Base-by-base conservation (phyloP, 2,888 invertebrate species). In the Unio delphinus region DNA sequence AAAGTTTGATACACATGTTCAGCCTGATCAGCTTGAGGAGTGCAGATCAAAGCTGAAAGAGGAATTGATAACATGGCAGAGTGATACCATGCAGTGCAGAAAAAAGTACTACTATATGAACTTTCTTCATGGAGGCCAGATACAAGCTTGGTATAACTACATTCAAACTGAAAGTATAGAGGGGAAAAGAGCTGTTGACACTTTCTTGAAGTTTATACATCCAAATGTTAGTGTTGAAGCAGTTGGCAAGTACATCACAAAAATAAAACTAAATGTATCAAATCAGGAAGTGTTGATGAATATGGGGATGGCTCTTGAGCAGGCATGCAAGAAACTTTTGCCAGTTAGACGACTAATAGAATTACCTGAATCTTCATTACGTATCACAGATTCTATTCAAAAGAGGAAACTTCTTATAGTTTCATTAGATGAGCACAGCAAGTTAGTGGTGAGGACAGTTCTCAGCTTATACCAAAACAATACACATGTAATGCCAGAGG, bases 391-490 rank as follows among this genome's bases (percentile, higher is more conserved):
- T n/a, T 66, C 70, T n/a, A 80, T 81, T 20, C 75, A 78, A 57
- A 62, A 64, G 54, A 74, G 77, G 28, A 68, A 70, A 54, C 65
- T 78, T 4, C 71, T 70, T 58, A 69, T 82, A 57, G 78, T 72
- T 17, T 73, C 74, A 30, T 59, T 81, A 30, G 80, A 81, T n/a
- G 73, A 76, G 68, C 61, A 68, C 5, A 81, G 80, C 57, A 64
- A 68, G 18, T 62, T 73, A 55, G 77, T 79, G 61, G 69, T 80
- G 4, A 68, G 71, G 63, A 80, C 80, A 34, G 30, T 83, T 18
- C 55, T 83, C 34, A 71, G 79, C 18, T 57, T 83, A 8, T 80
- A 76, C 62, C 30, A 61, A 11, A 78, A 79, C 55, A 79, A 80
- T 54, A 75, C 76, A 18, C 61, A 73, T 23, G 55, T 56, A 23